Base-by-base conservation (phyloP, 2,888 invertebrate genomes). In the Diaphora mendica region DNA sequence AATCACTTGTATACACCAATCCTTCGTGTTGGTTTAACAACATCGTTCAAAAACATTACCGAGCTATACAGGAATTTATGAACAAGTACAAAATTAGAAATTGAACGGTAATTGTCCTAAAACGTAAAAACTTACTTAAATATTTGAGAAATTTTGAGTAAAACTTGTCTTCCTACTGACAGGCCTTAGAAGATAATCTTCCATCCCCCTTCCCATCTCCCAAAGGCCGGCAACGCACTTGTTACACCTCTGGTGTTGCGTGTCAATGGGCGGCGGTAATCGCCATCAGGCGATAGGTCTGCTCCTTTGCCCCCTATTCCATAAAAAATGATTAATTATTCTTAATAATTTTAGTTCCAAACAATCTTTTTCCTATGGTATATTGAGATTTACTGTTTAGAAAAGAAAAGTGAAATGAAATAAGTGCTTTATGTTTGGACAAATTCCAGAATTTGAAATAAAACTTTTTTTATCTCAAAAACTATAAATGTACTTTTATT, bases 1-100 rank as follows among this genome's bases (percentile, higher is more conserved):
- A 89, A 90, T 88, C 80, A 86, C 74, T 82, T 80, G 75, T 82
- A 87, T 86, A 82, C 86, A 85, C 86, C 83, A 81, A 81, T 84
- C 77, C 78, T 71, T 67, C 44, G 70, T 82, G 79, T 81, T 83
- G 74, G 78, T 80, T 81, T 81, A 79, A 73, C 59, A 75, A 68
- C 67, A 75, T 72, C 74, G 35, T 77, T 39, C 71, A 75, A 76
- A 51, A 39, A 68, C 35, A 4, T 51, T 20, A 26, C 55, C 13
- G 44, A 67, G 44, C 23, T 70, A 20, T 35, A 48, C 44, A 64
- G 70, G 71, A 72, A 71, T 42, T 26, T 35, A 68, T 30, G 39
- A 33, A 64, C 68, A 68, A 72, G 44, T 23, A 17, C 64, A 67
- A 33, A 33, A 33, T 72, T 42, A 30, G 8, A n/a, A 67, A 3